Conservation (phyloP, 2,113 vertebrate species). For the Tretioscincus oriximinensis region DNA sequence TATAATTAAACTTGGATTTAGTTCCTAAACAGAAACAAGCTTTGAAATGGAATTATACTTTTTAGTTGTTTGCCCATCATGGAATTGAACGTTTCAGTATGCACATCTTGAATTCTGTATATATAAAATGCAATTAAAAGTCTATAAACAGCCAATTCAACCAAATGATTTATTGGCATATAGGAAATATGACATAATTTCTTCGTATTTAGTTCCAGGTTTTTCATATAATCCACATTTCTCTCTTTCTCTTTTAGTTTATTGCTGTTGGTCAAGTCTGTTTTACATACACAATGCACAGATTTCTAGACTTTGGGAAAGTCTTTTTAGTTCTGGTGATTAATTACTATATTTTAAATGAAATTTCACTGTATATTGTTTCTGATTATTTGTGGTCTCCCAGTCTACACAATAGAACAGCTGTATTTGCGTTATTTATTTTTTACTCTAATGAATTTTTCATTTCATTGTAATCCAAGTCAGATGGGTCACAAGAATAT, state of each 20-base stretch:
- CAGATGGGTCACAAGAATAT: too few species aligned
- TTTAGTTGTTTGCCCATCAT: background rate
- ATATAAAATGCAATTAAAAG: background rate
- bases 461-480: background rate
- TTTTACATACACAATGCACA: background rate
- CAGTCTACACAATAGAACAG: background rate
- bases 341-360: slow-evolving; percentile 9
- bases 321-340: background rate
- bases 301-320: background rate
- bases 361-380: background rate
- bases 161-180: slow-evolving; percentile 1
- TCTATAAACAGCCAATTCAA: background rate
- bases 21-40: background rate
- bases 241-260: background rate
- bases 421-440: background rate
- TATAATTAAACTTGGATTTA: background rate
- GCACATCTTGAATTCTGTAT: background rate
- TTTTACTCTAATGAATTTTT: background rate
- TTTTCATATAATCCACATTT: background rate
- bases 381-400: slow-evolving; percentile 11
- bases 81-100: background rate
- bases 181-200: background rate
- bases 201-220: background rate
- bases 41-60: background rate
- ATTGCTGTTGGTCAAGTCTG: background rate